Evolutionary conservation across 2,113 vertebrate genomes (phyloP).

Genomic region (Heptranchias perlo): DNA sequence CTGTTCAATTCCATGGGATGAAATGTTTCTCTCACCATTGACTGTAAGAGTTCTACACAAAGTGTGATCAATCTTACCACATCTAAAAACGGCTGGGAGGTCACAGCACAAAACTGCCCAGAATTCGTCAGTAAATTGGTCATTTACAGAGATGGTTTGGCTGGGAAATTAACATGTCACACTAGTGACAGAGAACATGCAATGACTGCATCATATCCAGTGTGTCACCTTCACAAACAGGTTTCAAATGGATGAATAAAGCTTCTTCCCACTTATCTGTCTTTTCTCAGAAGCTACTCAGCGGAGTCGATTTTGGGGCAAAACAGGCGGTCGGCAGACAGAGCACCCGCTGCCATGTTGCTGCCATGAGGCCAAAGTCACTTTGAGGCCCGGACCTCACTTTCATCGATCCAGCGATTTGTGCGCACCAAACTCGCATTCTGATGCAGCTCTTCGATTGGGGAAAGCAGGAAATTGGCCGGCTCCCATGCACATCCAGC

Average conservation of each 20-base stretch:
- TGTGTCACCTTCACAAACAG: background rate
- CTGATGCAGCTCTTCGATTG: too few relatives aligned
- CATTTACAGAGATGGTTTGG: background rate
- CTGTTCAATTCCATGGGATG: background rate
- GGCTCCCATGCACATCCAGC: too few relatives aligned
- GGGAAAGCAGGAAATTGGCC: too few relatives aligned
- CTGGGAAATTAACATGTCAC: background rate
- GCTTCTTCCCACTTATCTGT: background rate
- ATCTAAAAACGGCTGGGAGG: background rate
- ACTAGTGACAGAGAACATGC: background rate
- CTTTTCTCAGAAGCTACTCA: background rate
- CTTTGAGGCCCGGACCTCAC: background rate
- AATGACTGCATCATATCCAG: background rate
- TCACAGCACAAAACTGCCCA: background rate
- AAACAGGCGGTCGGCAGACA: background rate
- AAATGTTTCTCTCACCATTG: background rate
- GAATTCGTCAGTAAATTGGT: background rate
- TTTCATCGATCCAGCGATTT: too few relatives aligned
- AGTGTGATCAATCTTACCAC: background rate
- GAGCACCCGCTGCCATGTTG: background rate
- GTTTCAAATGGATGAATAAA: background rate
- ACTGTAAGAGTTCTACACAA: too few relatives aligned
- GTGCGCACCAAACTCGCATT: too few relatives aligned
- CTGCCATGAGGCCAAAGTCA: background rate
- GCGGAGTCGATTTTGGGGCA: background rate